phyloP scores from a whole-genome alignment of 2,797 vertebrate genomes.

The Sandelia bainsii region DNA sequence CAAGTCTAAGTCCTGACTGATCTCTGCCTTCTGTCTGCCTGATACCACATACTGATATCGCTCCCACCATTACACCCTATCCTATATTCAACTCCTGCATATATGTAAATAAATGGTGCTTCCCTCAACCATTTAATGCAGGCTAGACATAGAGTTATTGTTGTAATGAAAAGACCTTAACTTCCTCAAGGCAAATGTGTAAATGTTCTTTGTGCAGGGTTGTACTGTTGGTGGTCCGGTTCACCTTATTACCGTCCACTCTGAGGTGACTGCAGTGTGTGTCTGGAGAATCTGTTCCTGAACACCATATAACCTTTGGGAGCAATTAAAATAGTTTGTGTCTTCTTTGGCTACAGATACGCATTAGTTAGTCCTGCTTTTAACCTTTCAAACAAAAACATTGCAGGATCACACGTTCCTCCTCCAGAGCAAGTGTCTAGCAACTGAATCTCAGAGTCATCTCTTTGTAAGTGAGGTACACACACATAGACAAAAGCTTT shows the following conservation, averaged over 20 bases:
- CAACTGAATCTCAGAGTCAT: constrained; percentile 1
- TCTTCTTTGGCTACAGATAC: neutral
- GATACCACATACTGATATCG: neutral
- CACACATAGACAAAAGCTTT: neutral
- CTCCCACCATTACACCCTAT: neutral
- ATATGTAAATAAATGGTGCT: neutral
- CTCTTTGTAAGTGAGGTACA: constrained; percentile 1
- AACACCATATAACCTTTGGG: neutral
- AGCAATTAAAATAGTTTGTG: constrained; percentile 7
- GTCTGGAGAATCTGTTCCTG: neutral
- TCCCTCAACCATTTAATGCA: neutral
- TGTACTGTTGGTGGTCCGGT: neutral
- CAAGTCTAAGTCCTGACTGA: constrained; percentile 7
- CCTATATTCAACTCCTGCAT: neutral
- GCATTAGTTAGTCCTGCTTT: neutral
- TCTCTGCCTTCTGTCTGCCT: neutral
- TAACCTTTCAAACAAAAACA: constrained; percentile 1
- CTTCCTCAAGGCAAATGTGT: neutral
- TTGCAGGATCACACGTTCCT: neutral
- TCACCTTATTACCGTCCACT: neutral
- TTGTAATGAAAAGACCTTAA: constrained; percentile 7
- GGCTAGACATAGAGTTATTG: neutral
- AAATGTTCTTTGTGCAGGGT: neutral
- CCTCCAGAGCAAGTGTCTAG: neutral
- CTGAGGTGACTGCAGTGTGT: neutral